phyloP scores from a whole-genome alignment of 2,888 invertebrate species.

The Trissolcus japonicus region DNA sequence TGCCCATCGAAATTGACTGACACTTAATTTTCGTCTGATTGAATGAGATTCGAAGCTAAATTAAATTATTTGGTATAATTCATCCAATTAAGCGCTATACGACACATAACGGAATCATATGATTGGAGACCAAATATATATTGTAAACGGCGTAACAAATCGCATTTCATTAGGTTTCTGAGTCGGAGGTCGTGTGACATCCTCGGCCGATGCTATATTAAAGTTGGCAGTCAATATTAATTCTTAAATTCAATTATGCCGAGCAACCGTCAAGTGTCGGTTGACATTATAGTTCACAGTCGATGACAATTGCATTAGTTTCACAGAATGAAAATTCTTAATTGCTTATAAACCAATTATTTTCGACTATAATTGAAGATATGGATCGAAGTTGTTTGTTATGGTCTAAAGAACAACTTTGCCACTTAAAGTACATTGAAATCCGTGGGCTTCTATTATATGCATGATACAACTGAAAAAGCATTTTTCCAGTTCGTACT shows the following conservation, averaged over 20 bases:
- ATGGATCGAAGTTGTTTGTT: too few species aligned
- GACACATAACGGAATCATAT: constrained; percentile 11
- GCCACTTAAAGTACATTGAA: too few species aligned
- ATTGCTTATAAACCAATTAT: too few species aligned
- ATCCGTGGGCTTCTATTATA: too few species aligned
- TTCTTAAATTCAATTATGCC: constrained; percentile 71
- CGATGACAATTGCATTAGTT: neutral
- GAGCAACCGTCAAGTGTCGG: constrained; percentile 66
- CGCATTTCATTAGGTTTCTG: constrained; percentile 28
- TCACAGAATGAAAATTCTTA: too few species aligned
- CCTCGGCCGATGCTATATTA: constrained; percentile 65
- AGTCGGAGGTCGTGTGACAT: constrained; percentile 63
- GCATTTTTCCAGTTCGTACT: too few species aligned
- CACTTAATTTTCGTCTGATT: too few species aligned
- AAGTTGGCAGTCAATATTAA: constrained; percentile 67
- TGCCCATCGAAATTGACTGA: neutral
- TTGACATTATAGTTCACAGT: constrained; percentile 17
- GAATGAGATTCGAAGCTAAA: constrained; percentile 4
- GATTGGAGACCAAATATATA: constrained; percentile 22
- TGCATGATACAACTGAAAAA: too few species aligned
- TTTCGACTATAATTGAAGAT: neutral
- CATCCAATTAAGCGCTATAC: constrained; percentile 28
- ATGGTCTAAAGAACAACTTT: too few species aligned
- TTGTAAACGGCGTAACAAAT: constrained; percentile 47
- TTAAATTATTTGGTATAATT: constrained; percentile 25